These are phyloP conservation scores for Anolis apletophallus DNA, from an alignment of 2,797 vertebrate species.

Conservation along the genomic window DNA sequence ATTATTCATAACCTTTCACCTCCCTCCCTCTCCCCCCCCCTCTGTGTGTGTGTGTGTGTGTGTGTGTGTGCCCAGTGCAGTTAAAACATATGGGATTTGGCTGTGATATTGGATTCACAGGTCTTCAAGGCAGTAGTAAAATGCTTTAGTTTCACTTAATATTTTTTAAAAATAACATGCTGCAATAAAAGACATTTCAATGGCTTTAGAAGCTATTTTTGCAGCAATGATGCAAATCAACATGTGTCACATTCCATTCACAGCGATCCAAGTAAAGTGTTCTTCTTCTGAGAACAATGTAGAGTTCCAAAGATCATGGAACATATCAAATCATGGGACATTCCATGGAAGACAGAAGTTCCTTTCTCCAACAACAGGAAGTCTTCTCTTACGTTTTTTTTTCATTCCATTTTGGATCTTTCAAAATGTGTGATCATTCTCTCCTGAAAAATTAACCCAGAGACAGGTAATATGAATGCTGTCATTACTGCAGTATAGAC, in stretches of 20 bases:
- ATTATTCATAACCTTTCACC: slow-evolving; percentile 53
- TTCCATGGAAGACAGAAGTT: slow-evolving; percentile 53
- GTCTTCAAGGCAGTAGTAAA: slow-evolving; percentile 75
- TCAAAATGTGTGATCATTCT: slow-evolving; percentile 96
- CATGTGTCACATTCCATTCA: slow-evolving; percentile 70
- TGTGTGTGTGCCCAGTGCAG: slow-evolving; percentile 63
- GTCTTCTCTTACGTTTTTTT: slow-evolving; percentile 49
- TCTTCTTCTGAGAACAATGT: slow-evolving; percentile 65
- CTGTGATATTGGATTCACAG: slow-evolving; percentile 65
- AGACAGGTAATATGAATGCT: slow-evolving; percentile 19
- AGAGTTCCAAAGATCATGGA: slow-evolving; percentile 72
- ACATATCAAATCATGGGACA: slow-evolving; percentile 67
- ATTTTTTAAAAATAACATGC: slow-evolving; percentile 77
- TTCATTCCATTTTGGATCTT: slow-evolving; percentile 96
- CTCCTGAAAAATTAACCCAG: slow-evolving; percentile 81
- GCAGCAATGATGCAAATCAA: slow-evolving; percentile 73
- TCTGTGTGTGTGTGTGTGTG: too few relatives aligned
- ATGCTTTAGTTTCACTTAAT: slow-evolving; percentile 79
- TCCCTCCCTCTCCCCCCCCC: too few relatives aligned
- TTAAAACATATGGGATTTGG: slow-evolving; percentile 66
- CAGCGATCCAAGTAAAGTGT: slow-evolving; percentile 53
- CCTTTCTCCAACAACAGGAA: slow-evolving; percentile 58
- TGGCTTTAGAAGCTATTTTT: slow-evolving; percentile 76
- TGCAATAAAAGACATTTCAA: slow-evolving; percentile 76
- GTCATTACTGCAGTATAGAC: slow-evolving; percentile 12